Base-by-base conservation (phyloP, 2,888 invertebrate species). In the Melanostoma mellinum region DNA sequence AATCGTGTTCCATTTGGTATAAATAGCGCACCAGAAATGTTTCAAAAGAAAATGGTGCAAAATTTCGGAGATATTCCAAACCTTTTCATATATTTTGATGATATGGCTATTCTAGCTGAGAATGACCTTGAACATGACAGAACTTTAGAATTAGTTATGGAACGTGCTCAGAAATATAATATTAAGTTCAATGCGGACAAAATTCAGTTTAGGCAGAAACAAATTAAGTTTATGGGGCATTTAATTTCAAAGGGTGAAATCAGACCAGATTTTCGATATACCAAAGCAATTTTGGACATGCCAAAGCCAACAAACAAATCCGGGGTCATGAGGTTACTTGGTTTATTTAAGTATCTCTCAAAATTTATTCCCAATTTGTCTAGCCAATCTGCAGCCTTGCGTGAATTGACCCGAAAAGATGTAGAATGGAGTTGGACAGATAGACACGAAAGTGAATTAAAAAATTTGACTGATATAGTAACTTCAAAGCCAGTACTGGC, bases 71-170 rank as follows among this genome's bases (percentile, higher is more conserved):
- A 88, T 50, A 89, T 89, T 42, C 85, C 86, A 10, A 86, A 87
- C 6, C 86, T 88, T n/a, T 61, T 87, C 4, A 69, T 89, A 0
- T 89, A 88, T 80, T 87, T 88, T 52, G 88, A 89, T 86, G 88
- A 89, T 85, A 38, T 89, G 30, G 71, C 87, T 32, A 86, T 88
- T 30, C 73, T 78, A 65, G 88, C 80, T 0, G 30, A 9, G 46
- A 60, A 6, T 74, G 60, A 78, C 33, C 55, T 52, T 35, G 86
- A 76, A 73, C 86, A 86, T 82, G 84, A 86, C 75, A 3, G 76
- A 53, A 85, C 40, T 2, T 6, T 86, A 3, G 1, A n/a, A 9
- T 33, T 33, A 9, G 82, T 85, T 9, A 52, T 87, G 10, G 50
- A 84, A 38, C 42, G 86, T 0, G 84, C 85, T 6, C 53, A 53